Evolutionary conservation across 2,113 vertebrate species (phyloP), one percentile per base, ranked within the genome.

Genomic region (Rhinolophus sinicus): DNA sequence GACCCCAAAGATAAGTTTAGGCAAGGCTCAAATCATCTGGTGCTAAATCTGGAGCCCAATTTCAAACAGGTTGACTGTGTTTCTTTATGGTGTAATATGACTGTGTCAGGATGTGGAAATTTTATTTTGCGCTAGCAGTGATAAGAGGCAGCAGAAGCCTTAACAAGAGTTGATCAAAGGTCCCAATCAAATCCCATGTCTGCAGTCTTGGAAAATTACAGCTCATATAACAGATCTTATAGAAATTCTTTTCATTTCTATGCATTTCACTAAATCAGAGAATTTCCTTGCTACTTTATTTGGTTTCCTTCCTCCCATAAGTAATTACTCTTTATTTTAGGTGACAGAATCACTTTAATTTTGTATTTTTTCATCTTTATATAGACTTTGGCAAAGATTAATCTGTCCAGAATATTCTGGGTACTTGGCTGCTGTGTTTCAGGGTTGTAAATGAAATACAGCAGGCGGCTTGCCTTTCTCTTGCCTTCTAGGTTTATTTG

Each of bases 311-410:
- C n/a, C 67, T 97, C 85, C 90, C 86, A 90, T 72, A 30, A 40
- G 47, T 96, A 98, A 98, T 98, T 98, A 97, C 93, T 98, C 35
- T 94, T 98, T 97, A 87, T 97, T 97, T 96, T 95, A 98, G 98
- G 92, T 97, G 95, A 98, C 83, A 96, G 86, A 95, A 97, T 91
- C 75, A 78, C 92, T 95, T 98, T 97, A 96, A 98, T 98, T 98
- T 97, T 97, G 21, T 58, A 87, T 80, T 97, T 92, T 95, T 94
- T 93, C 92, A 96, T 96, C 94, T 97, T 96, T 96, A 95, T 96
- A 62, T 97, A 96, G 94, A 93, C 56, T 44, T 94, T 77, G 73
- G 96, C 83, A 94, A 93, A 97, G 83, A 97, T 97, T 86, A 97
- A 93, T 93, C 76, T 93, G 62, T 96, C 82, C 77, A 89, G 91